Percentiles rank a stretch among this genome's conserved stretches.
phyloP scores from a whole-genome alignment of 2,113 vertebrate species.

The Naja naja region DNA sequence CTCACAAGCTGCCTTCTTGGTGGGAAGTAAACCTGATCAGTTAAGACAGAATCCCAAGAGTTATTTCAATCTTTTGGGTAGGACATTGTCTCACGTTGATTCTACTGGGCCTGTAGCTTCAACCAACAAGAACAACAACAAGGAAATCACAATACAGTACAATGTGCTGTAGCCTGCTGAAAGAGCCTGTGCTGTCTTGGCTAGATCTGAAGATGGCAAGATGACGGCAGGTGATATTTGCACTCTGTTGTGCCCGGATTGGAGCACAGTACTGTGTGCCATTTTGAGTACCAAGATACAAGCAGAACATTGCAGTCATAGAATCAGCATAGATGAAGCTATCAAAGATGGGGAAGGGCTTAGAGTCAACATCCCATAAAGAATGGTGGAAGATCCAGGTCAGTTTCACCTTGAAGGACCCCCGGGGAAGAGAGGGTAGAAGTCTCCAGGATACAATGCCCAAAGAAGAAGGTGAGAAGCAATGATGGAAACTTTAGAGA shows the following conservation, averaged over 20 bases:
- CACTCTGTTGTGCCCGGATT: too few relatives aligned
- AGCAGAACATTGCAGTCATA: not conserved
- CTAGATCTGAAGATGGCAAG: not conserved
- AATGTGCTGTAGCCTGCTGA: too few relatives aligned
- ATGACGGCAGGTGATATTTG: too few relatives aligned
- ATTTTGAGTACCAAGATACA: not conserved
- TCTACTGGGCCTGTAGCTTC: not conserved
- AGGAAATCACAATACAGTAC: too few relatives aligned
- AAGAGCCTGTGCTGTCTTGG: not conserved
- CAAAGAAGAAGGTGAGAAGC: not conserved
- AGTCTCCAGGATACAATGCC: not conserved
- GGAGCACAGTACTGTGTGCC: not conserved
- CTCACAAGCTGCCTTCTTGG: not conserved
- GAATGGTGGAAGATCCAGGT: not conserved
- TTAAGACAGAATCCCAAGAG: too few relatives aligned
- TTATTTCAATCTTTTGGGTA: not conserved
- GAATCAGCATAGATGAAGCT: not conserved
- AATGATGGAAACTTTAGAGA: not conserved
- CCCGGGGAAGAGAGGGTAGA: not conserved
- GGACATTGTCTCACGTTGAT: not conserved
- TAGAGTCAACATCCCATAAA: not conserved
- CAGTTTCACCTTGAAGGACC: not conserved
- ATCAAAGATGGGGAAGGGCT: not conserved
- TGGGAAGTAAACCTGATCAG: not conserved
- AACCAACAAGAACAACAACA: not conserved